Evolutionary conservation across 2,113 vertebrate genomes (phyloP).

Genomic region (Ailurus styani): DNA sequence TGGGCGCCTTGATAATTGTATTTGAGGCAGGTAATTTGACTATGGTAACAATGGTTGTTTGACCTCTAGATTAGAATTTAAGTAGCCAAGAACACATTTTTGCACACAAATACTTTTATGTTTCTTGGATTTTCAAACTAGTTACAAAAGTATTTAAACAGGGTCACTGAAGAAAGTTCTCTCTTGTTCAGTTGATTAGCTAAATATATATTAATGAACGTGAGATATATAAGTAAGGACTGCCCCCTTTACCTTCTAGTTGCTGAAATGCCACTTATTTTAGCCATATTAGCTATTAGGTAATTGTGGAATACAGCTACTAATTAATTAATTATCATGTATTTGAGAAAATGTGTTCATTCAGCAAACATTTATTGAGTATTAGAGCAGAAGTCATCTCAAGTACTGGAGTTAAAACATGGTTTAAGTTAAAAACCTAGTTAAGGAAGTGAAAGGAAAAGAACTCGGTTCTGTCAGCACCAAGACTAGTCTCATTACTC

Average conservation of each 20-base stretch:
- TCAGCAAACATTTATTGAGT: background rate
- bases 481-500: background rate
- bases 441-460: background rate
- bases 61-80: conserved; percentile 4
- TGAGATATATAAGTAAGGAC: background rate
- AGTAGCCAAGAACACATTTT: conserved; percentile 6
- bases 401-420: background rate
- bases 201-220: background rate
- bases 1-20: background rate
- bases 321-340: background rate
- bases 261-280: background rate
- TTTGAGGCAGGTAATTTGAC: conserved; percentile 1
- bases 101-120: background rate
- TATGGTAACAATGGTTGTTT: background rate
- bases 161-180: background rate
- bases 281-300: background rate
- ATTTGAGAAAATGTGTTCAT: conserved; percentile 4
- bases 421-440: conserved; percentile 22
- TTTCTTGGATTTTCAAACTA: conserved; percentile 8
- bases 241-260: background rate
- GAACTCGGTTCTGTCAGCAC: background rate
- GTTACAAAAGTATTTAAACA: background rate
- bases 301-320: background rate
- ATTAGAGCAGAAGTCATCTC: background rate
- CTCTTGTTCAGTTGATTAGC: background rate